A percentile compares a stretch with the other conserved stretches of the same genome.
These are phyloP conservation scores for Thera britannica DNA, from an alignment of 2,888 invertebrate species.

Conservation along the genomic window DNA sequence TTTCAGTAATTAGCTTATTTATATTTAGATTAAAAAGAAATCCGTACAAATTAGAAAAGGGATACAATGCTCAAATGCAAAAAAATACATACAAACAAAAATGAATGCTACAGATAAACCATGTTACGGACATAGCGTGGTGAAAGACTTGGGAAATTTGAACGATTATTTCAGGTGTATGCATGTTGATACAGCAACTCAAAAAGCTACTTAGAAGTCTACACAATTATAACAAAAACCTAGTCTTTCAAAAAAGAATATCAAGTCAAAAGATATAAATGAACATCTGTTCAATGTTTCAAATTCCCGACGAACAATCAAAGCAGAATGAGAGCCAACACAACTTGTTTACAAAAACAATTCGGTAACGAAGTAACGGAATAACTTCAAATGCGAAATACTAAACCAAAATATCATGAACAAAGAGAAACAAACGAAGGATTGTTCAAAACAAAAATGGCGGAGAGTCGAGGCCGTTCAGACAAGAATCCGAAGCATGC, in stretches of 20 bases:
- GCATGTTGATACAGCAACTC: background rate
- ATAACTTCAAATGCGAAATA: conserved; percentile 64
- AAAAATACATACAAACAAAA: too few relatives aligned
- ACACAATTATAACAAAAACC: background rate
- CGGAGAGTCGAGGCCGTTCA: conserved; percentile 48
- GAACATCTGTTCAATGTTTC: conserved; percentile 40
- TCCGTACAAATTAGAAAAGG: too few relatives aligned
- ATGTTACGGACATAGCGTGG: too few relatives aligned
- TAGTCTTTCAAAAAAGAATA: background rate
- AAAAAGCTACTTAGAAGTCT: conserved; percentile 2
- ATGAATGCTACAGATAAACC: too few relatives aligned
- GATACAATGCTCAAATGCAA: too few relatives aligned
- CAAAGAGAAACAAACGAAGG: conserved; percentile 66
- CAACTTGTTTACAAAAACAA: conserved; percentile 67
- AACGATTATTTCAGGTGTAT: too few relatives aligned
- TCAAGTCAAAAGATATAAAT: conserved; percentile 36
- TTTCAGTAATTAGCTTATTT: too few relatives aligned
- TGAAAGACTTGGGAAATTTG: too few relatives aligned
- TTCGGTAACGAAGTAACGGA: conserved; percentile 64
- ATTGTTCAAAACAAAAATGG: conserved; percentile 66
- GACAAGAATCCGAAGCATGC: conserved; percentile 62
- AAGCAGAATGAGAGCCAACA: conserved; percentile 45
- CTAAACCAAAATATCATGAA: conserved; percentile 66
- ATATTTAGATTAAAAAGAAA: too few relatives aligned
- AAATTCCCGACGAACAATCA: conserved; percentile 42